Conservation (phyloP, 2,888 invertebrate genomes). For the Drosophila falleni region DNA sequence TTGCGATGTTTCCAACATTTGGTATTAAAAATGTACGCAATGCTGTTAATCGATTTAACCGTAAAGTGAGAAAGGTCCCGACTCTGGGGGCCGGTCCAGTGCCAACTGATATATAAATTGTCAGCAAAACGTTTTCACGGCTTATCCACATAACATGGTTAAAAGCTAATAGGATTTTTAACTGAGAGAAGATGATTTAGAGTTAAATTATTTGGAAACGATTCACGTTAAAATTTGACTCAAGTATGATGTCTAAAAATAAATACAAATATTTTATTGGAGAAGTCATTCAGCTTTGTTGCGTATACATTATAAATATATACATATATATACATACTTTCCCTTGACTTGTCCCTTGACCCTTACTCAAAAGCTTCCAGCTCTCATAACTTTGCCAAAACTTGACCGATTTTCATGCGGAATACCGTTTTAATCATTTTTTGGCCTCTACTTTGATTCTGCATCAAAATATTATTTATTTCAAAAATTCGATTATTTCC, state of each 20-base stretch:
- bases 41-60: slow-evolving; percentile 59
- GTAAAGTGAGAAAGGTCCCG: slow-evolving; percentile 22
- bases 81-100: background rate
- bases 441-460: no score
- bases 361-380: no score
- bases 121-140: slow-evolving; percentile 39
- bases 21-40: slow-evolving; percentile 54
- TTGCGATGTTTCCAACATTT: slow-evolving; percentile 29
- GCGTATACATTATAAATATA: no score
- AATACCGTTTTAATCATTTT: no score
- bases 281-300: no score
- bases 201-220: background rate
- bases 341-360: no score
- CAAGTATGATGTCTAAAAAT: background rate
- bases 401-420: no score
- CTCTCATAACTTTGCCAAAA: no score
- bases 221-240: background rate
- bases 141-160: slow-evolving; percentile 21
- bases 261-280: background rate
- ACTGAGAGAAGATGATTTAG: background rate
- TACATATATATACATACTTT: no score
- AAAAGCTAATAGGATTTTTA: slow-evolving; percentile 1
- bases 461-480: no score
- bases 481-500: no score
- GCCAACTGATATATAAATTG: slow-evolving; percentile 14